Evolutionary conservation across 2,888 invertebrate genomes (phyloP).

Genomic region (Eudasyphora cyanicolor): DNA sequence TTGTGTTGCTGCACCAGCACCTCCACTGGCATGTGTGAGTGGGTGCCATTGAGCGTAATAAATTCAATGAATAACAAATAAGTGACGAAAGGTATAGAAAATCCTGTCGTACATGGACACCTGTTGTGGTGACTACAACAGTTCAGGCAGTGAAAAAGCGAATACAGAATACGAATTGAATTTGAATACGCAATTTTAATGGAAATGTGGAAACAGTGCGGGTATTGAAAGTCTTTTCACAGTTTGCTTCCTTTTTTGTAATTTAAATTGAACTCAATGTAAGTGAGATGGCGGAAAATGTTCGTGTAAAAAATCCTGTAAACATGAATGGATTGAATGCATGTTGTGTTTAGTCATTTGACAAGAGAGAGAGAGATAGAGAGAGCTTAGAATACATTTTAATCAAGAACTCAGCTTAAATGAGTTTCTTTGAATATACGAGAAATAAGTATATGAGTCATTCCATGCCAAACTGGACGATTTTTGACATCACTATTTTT

Average conservation of each 20-base stretch:
- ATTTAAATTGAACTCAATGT: not conserved
- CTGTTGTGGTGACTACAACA: constrained; percentile 34
- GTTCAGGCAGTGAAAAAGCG: not conserved
- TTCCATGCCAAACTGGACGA: no score
- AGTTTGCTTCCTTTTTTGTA: not conserved
- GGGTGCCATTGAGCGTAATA: constrained; percentile 21
- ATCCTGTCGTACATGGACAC: constrained; percentile 52
- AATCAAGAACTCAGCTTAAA: no score
- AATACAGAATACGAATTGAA: not conserved
- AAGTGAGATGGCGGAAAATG: not conserved
- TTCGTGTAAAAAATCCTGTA: no score
- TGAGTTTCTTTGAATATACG: no score
- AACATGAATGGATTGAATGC: no score
- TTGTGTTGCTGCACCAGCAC: not conserved
- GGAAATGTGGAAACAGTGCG: not conserved
- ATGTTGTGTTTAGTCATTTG: no score
- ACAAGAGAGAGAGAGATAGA: no score
- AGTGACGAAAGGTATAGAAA: constrained; percentile 14
- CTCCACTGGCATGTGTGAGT: not conserved
- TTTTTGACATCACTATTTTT: no score
- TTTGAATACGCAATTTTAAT: not conserved
- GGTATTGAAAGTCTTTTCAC: not conserved
- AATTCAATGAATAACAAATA: constrained; percentile 47
- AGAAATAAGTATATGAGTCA: no score
- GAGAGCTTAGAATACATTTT: no score